These are phyloP conservation scores for Poeciliopsis infans DNA, from an alignment of 2,797 vertebrate species.

Conservation along the genomic window DNA sequence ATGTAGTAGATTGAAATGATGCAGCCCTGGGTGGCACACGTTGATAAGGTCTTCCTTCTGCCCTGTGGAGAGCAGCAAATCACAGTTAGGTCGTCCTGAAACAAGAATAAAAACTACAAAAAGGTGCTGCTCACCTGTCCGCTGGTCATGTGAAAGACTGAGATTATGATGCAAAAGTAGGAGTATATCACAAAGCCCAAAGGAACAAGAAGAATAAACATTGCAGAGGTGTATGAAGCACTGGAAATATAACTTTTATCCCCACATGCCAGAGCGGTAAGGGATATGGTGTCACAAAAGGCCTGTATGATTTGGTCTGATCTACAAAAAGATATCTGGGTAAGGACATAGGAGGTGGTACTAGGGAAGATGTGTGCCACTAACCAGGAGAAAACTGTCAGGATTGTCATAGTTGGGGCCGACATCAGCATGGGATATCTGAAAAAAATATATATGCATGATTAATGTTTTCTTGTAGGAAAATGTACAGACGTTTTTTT, in stretches of 20 bases:
- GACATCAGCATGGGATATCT: slow-evolving; percentile 58
- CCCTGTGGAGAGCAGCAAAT: slow-evolving; percentile 38
- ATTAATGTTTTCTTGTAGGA: not conserved
- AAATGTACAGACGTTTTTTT: not conserved
- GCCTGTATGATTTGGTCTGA: slow-evolving; percentile 65
- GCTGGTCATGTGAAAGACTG: slow-evolving; percentile 65
- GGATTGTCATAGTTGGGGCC: slow-evolving; percentile 26
- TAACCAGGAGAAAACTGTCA: slow-evolving; percentile 50
- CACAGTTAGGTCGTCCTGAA: not conserved
- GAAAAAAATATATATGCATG: not conserved
- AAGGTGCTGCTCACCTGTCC: slow-evolving; percentile 24
- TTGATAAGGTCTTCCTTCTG: slow-evolving; percentile 74
- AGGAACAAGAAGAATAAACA: slow-evolving; percentile 70
- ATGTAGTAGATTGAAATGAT: slow-evolving; percentile 60
- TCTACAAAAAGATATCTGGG: slow-evolving; percentile 59
- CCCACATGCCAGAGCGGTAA: slow-evolving; percentile 68
- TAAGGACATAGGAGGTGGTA: slow-evolving; percentile 44
- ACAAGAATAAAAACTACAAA: not conserved
- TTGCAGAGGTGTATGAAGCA: slow-evolving; percentile 51
- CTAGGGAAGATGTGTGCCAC: slow-evolving; percentile 42
- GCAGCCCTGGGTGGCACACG: slow-evolving; percentile 70
- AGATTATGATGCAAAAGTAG: slow-evolving; percentile 72
- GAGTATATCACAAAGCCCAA: slow-evolving; percentile 71
- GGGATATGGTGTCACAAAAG: slow-evolving; percentile 73
- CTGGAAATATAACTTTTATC: slow-evolving; percentile 50